A percentile compares a stretch with the other conserved stretches of the same genome.
Conservation (phyloP, 2,797 vertebrate species). For the Tachyglossus aculeatus region DNA sequence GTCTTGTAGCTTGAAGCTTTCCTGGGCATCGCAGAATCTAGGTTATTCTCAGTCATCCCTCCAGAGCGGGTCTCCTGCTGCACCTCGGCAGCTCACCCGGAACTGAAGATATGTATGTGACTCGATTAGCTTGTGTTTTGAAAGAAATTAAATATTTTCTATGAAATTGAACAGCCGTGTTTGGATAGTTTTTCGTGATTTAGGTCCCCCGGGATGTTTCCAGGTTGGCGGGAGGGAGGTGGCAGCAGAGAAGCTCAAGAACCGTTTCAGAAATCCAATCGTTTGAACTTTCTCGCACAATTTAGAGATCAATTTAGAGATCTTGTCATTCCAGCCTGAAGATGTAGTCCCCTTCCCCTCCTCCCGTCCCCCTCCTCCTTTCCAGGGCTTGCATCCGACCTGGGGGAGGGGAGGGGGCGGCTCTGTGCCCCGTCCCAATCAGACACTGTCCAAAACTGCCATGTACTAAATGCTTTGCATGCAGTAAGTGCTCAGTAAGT, state of each 20-base stretch:
- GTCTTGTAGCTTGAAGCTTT: conserved; percentile 45
- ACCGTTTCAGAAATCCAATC: too few species aligned
- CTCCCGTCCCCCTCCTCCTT: too few species aligned
- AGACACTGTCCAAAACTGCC: too few species aligned
- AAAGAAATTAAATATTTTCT: conserved; percentile 56
- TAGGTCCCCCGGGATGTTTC: conserved; percentile 8
- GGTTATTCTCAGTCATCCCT: conserved; percentile 56
- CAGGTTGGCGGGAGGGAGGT: conserved; percentile 39
- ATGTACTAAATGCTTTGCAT: too few species aligned
- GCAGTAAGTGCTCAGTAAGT: too few species aligned
- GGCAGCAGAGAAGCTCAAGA: conserved; percentile 23
- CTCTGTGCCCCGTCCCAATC: too few species aligned
- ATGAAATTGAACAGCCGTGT: conserved; percentile 45
- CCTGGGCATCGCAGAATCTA: conserved; percentile 61
- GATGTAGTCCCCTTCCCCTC: too few species aligned
- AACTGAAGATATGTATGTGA: conserved; percentile 58
- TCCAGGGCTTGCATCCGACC: too few species aligned
- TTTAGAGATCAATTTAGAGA: too few species aligned
- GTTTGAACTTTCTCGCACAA: too few species aligned
- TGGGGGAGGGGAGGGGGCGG: too few species aligned
- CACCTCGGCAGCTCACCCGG: conserved; percentile 49
- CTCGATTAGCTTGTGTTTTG: conserved; percentile 58
- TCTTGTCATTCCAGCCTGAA: too few species aligned
- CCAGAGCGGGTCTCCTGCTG: conserved; percentile 48
- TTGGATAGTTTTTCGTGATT: conserved; percentile 45